phyloP scores from a whole-genome alignment of 2,888 invertebrate genomes.

The Phrixothrix hirtus region DNA sequence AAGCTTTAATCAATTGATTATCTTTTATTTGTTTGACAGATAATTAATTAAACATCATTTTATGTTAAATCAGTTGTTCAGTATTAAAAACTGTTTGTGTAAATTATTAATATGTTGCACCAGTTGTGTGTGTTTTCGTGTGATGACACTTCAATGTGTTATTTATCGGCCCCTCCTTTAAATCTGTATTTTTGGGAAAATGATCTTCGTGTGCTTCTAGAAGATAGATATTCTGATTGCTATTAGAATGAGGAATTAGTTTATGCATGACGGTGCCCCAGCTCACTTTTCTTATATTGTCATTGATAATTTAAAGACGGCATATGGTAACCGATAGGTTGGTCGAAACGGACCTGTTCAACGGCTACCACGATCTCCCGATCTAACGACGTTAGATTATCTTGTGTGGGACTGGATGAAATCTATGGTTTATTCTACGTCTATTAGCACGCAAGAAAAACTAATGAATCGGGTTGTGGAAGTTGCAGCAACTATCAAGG shows the following conservation, averaged over 20 bases:
- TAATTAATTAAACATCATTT: background rate
- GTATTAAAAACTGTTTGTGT: background rate
- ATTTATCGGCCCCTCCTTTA: too few species aligned
- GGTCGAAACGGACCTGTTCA: background rate
- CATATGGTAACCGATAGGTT: background rate
- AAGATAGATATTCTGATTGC: background rate
- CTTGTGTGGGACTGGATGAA: slow-evolving; percentile 5
- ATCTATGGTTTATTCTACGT: slow-evolving; percentile 5
- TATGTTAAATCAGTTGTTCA: background rate
- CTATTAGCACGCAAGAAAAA: too few species aligned
- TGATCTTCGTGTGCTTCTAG: background rate
- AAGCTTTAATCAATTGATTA: too few species aligned
- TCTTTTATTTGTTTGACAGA: background rate
- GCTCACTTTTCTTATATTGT: background rate
- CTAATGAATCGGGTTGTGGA: background rate
- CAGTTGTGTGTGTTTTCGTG: too few species aligned
- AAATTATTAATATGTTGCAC: background rate
- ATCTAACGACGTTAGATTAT: slow-evolving; percentile 1
- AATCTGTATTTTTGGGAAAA: background rate
- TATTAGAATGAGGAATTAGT: background rate
- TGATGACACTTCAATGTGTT: too few species aligned
- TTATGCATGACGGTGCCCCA: too few species aligned
- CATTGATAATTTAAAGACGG: slow-evolving; percentile 11
- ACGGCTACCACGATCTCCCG: slow-evolving; percentile 4
- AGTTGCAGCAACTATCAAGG: background rate